Base-by-base conservation (phyloP, 2,797 vertebrate genomes). In the Peromyscus attwateri region DNA sequence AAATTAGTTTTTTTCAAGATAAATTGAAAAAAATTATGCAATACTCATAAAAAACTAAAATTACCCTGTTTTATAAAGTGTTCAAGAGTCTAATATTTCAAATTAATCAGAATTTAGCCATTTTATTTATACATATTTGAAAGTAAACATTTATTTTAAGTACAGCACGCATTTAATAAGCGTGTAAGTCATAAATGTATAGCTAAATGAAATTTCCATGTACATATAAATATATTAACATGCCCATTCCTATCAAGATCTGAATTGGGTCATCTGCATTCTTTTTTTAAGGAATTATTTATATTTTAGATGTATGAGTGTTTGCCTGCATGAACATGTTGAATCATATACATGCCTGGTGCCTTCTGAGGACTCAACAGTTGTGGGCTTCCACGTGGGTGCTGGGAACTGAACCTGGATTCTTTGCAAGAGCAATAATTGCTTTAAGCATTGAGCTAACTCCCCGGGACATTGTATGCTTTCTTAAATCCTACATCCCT, bases 21-120 rank as follows among this genome's bases (percentile, higher is more conserved):
- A 14, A 77, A 31, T 92, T 46, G 64, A 77, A 97, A 92, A 88
- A 23, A 46, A 25, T 10, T 90, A 68, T 37, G 27, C 10, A 68
- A 37, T 80, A 10, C 23, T 64, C 8, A 79, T 77, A 89, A 77
- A 77, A 52, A 79, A 71, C 21, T 55, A 87, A 49, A 79, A 64
- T 34, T 46, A 16, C 55, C 10, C 27, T 31, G 46, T 60, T 17
- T 21, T 77, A 34, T 21, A 4, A 80, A 40, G 1, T 75, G 1
- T 52, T 80, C 23, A 17, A 92, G 37, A 84, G n/a, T 95, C 29
- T 79, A 68, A 6, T 37, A 57, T 19, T 95, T 93, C 95, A 85
- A 4, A 68, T 68, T 75, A 94, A 87, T 71, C 71, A 25, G 1
- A 84, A 89, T 70, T 66, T 81, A 49, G 43, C 7, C 46, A 70